Conservation (phyloP, 1,140 invertebrate species). For the Bombus soroeensis region DNA sequence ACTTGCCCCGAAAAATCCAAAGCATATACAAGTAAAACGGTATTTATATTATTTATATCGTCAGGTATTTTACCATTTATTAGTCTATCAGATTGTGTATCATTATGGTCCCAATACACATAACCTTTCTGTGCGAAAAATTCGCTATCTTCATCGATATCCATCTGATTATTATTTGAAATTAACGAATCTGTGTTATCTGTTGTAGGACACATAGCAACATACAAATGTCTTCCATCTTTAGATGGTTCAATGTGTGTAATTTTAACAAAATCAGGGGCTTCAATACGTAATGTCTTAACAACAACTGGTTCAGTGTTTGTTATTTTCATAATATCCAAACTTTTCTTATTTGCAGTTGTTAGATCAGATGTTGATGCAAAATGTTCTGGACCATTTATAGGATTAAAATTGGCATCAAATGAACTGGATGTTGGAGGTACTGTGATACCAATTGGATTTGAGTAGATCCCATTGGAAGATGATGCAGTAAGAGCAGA, state of each 20-base stretch:
- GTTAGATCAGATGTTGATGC: slow-evolving; percentile 79
- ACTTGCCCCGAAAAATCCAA: slow-evolving; percentile 84
- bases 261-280: slow-evolving; percentile 80
- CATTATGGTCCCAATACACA: slow-evolving; percentile 81
- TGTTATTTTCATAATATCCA: slow-evolving; percentile 71
- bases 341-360: slow-evolving; percentile 72
- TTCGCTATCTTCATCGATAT: slow-evolving; percentile 80
- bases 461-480: slow-evolving; percentile 76
- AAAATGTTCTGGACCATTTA: slow-evolving; percentile 75
- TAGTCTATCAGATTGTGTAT: slow-evolving; percentile 69
- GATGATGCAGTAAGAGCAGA: slow-evolving; percentile 75
- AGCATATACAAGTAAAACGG: slow-evolving; percentile 84
- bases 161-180: slow-evolving; percentile 80
- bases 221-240: slow-evolving; percentile 86
- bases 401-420: slow-evolving; percentile 78
- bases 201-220: slow-evolving; percentile 83
- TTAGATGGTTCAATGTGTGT: slow-evolving; percentile 85
- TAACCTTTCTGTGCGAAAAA: slow-evolving; percentile 78
- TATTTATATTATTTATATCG: slow-evolving; percentile 65
- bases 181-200: slow-evolving; percentile 57
- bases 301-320: slow-evolving; percentile 79
- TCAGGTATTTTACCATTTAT: slow-evolving; percentile 75
- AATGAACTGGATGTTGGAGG: slow-evolving; percentile 74
- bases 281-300: slow-evolving; percentile 78
- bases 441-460: slow-evolving; percentile 70